Conservation (phyloP, 2,113 vertebrate genomes). For the Festucalex cinctus region DNA sequence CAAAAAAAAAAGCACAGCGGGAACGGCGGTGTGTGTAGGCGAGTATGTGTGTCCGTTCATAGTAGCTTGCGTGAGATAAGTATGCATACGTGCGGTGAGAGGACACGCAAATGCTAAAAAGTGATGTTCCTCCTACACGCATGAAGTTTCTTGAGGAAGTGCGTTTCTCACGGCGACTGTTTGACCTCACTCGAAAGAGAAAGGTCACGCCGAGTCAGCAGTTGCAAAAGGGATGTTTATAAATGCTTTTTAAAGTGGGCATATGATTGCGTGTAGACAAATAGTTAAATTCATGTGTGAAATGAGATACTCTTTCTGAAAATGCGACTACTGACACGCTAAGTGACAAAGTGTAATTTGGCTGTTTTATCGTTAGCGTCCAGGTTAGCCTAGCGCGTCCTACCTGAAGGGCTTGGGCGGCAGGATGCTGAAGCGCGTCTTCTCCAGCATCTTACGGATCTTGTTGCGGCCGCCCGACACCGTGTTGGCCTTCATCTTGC, state of each 20-base stretch:
- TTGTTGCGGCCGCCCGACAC: constrained; percentile 91
- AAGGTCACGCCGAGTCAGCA: not conserved
- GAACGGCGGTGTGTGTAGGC: no score
- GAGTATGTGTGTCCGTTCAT: no score
- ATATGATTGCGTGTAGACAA: no score
- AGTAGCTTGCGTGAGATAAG: not conserved
- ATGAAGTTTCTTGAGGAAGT: not conserved
- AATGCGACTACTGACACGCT: no score
- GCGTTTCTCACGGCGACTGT: not conserved
- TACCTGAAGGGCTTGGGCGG: constrained; percentile 96
- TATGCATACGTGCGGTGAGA: not conserved
- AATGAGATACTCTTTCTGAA: no score
- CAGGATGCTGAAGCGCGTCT: constrained; percentile 93
- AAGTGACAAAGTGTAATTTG: no score
- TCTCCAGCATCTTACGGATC: constrained; percentile 95
- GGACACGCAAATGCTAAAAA: not conserved
- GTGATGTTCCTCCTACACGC: not conserved
- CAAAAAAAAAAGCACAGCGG: not conserved
- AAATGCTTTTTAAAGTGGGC: no score
- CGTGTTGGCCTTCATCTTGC: constrained; percentile 94
- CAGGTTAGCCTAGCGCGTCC: constrained; percentile 4
- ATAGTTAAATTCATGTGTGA: no score
- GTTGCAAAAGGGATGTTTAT: not conserved
- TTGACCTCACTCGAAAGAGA: not conserved
- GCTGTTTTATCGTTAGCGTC: not conserved